Evolutionary conservation across 2,113 vertebrate species (phyloP).

Genomic region (Pteropus alecto): DNA sequence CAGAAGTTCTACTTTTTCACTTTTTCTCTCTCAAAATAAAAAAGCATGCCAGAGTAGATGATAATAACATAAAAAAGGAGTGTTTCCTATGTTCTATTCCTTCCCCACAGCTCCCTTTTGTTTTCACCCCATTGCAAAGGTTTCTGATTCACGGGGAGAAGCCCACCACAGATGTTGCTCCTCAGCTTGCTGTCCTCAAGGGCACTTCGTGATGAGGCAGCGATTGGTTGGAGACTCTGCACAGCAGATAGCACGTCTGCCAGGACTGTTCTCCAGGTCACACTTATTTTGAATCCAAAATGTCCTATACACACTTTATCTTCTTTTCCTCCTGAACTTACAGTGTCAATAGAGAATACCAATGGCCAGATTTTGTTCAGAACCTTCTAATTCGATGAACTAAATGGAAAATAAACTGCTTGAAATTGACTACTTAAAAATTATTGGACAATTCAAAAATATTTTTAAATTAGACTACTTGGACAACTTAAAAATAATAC

Average conservation of each 20-base stretch:
- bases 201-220: neutral
- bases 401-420: neutral
- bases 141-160: neutral
- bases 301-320: neutral
- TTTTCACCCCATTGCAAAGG: neutral
- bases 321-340: neutral
- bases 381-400: neutral
- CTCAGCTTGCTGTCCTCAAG: neutral
- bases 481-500: neutral
- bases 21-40: neutral
- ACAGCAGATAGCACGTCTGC: neutral
- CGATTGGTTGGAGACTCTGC: neutral
- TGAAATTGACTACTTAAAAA: neutral
- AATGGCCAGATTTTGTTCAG: neutral
- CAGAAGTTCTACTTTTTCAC: neutral
- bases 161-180: rapidly evolving
- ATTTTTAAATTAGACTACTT: neutral
- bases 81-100: neutral
- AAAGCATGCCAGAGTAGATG: neutral
- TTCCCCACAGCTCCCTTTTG: neutral
- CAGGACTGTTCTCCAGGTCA: neutral
- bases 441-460: neutral
- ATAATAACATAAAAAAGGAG: neutral
- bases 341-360: neutral
- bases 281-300: neutral